A percentile compares a stretch with the other conserved stretches of the same genome.
Conservation (phyloP, 2,113 vertebrate genomes). For the Phainopepla nitens region DNA sequence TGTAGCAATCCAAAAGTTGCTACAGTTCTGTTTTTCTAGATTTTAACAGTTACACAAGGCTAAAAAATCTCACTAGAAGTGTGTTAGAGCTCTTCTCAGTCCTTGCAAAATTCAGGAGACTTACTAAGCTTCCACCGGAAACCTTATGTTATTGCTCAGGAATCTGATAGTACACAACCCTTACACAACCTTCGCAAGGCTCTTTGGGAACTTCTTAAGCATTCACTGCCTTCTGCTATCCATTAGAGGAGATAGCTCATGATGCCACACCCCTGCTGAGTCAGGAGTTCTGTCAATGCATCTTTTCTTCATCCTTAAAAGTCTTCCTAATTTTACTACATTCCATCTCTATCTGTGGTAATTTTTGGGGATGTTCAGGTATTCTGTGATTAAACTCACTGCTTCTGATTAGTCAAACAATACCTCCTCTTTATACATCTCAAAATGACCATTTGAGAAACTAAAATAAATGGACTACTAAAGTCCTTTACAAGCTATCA, state of each 20-base stretch:
- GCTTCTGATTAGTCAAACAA: neutral
- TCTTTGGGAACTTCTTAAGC: neutral
- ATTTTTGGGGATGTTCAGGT: neutral
- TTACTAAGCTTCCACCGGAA: neutral
- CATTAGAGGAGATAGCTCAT: neutral
- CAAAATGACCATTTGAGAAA: neutral
- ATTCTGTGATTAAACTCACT: neutral
- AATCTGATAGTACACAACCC: neutral
- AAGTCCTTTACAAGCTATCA: neutral
- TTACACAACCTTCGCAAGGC: neutral
- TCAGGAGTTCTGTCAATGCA: neutral
- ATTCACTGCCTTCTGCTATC: neutral
- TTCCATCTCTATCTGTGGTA: neutral
- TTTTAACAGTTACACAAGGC: neutral
- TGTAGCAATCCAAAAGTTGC: neutral
- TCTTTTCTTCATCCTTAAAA: neutral
- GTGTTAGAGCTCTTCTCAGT: neutral
- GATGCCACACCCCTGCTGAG: neutral
- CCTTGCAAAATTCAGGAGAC: neutral
- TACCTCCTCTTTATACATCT: neutral
- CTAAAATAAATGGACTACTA: neutral
- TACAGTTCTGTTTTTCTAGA: neutral
- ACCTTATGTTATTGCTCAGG: neutral
- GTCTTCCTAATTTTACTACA: neutral
- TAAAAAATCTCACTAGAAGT: neutral